A percentile compares a stretch with the other conserved stretches of the same genome.
Evolutionary conservation across 1,140 invertebrate genomes (phyloP).

Genomic region (Mercenaria mercenaria): DNA sequence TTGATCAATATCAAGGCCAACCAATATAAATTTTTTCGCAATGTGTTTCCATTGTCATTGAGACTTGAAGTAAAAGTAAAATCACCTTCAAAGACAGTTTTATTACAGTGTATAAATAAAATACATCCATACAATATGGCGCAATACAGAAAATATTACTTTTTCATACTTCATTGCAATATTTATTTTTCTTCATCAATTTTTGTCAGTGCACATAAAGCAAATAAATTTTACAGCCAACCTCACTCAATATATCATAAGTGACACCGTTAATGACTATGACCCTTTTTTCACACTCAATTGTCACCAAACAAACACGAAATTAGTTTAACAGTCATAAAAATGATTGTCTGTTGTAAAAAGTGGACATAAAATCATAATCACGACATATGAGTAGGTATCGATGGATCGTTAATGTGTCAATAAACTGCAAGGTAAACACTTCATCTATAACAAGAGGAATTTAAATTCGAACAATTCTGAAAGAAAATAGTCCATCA

Average conservation of each 20-base stretch:
- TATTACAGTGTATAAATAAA: too few relatives aligned
- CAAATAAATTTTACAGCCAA: background rate
- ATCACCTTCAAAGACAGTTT: too few relatives aligned
- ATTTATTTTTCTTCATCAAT: too few relatives aligned
- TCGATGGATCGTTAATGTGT: conserved; percentile 4
- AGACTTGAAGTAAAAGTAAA: too few relatives aligned
- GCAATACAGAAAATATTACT: too few relatives aligned
- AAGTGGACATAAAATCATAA: background rate
- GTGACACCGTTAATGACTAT: background rate
- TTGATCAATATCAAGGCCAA: background rate
- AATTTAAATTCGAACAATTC: background rate
- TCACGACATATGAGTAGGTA: background rate
- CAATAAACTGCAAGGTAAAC: background rate
- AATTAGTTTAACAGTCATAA: conserved; percentile 14
- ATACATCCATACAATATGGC: too few relatives aligned
- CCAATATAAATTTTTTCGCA: too few relatives aligned
- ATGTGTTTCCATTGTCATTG: too few relatives aligned
- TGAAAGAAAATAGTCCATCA: background rate
- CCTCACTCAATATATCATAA: background rate
- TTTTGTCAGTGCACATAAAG: background rate
- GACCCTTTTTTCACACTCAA: conserved; percentile 13
- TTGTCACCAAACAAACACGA: background rate
- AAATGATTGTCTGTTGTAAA: background rate
- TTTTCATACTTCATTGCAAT: too few relatives aligned
- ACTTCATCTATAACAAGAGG: background rate